These are phyloP conservation scores for Hirudinaria manillensis DNA, from an alignment of 2,888 invertebrate genomes.

Conservation along the genomic window DNA sequence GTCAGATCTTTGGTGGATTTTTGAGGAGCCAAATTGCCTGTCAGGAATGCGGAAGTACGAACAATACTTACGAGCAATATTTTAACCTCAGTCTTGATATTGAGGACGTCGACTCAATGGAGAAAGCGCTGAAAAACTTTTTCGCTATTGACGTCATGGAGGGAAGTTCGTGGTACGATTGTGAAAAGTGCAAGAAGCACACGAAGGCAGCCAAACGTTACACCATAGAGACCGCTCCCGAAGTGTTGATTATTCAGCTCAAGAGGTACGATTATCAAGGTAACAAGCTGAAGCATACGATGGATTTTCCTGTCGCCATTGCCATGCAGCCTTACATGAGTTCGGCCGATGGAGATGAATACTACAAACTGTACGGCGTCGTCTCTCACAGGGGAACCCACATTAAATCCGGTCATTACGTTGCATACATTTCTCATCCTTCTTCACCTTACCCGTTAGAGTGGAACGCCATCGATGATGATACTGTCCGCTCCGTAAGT, in stretches of 20 bases:
- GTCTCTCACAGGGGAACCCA: background rate
- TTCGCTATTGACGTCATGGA: background rate
- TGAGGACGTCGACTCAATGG: background rate
- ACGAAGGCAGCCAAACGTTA: background rate
- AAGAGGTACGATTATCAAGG: background rate
- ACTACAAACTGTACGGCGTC: background rate
- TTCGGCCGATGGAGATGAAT: background rate
- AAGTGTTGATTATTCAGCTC: slow-evolving; percentile 6
- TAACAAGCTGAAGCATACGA: background rate
- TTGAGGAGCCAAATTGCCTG: slow-evolving; percentile 4
- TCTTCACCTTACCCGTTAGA: background rate
- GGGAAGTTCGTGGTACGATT: background rate
- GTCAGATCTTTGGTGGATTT: slow-evolving; percentile 19
- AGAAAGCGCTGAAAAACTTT: slow-evolving; percentile 5
- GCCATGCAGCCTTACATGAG: background rate
- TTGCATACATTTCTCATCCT: background rate
- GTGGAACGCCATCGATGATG: background rate
- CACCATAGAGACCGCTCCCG: background rate
- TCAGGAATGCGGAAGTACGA: background rate
- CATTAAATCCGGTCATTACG: background rate
- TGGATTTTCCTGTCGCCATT: background rate
- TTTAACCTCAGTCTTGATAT: slow-evolving; percentile 23
- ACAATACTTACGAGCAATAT: slow-evolving; percentile 11
- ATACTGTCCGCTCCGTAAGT: background rate
- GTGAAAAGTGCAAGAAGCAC: slow-evolving; percentile 12